Evolutionary conservation across 2,797 vertebrate genomes (phyloP).

Genomic region (Alosa sapidissima): DNA sequence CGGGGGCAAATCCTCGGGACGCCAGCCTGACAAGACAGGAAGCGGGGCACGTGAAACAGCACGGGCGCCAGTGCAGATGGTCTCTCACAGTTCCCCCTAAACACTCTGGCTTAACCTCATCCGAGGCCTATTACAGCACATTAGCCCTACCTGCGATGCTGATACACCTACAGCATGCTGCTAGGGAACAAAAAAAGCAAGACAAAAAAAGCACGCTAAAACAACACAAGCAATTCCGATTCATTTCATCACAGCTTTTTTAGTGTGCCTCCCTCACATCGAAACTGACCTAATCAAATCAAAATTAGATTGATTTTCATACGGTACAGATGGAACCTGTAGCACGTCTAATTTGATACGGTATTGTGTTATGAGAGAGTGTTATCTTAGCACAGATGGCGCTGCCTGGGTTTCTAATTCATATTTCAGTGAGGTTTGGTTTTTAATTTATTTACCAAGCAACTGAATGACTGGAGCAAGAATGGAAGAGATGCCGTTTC

Average conservation of each 20-base stretch:
- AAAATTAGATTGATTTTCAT: constrained; percentile 73
- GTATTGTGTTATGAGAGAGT: constrained; percentile 65
- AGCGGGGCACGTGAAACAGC: constrained; percentile 27
- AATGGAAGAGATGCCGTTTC: constrained; percentile 36
- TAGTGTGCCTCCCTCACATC: constrained; percentile 25
- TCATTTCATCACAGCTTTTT: background rate
- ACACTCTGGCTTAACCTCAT: background rate
- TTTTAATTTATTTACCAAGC: constrained; percentile 43
- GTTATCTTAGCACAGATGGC: constrained; percentile 77
- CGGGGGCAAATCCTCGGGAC: background rate
- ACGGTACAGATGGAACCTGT: constrained; percentile 75
- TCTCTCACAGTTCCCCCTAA: constrained; percentile 61
- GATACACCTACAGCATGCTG: constrained; percentile 31
- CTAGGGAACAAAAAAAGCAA: constrained; percentile 52
- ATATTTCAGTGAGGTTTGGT: constrained; percentile 65
- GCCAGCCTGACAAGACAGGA: background rate
- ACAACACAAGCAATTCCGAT: background rate
- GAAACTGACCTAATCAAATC: constrained; percentile 74
- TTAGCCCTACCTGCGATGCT: constrained; percentile 64
- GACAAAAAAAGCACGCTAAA: constrained; percentile 6
- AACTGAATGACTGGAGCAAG: constrained; percentile 55
- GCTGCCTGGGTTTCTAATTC: constrained; percentile 71
- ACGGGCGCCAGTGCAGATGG: constrained; percentile 56
- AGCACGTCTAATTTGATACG: constrained; percentile 70
- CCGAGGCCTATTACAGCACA: constrained; percentile 28